Conservation (phyloP, 2,797 vertebrate species). For the Acanthurus lineatus region DNA sequence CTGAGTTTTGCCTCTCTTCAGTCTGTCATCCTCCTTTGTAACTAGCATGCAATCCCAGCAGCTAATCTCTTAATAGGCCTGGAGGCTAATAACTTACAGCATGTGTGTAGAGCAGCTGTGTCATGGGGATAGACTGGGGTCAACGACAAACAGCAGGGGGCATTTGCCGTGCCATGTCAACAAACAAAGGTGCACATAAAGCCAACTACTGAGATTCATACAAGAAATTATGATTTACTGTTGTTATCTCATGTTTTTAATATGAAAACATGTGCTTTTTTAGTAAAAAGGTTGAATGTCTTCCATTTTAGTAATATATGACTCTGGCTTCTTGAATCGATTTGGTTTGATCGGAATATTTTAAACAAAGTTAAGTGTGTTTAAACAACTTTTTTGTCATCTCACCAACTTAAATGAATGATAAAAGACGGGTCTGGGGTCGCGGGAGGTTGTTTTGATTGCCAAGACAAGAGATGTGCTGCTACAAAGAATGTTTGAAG, state of each 20-base stretch:
- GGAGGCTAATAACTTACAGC: conserved; percentile 74
- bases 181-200: conserved; percentile 13
- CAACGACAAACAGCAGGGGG: conserved; percentile 61
- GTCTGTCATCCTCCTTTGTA: conserved; percentile 45
- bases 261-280: not conserved
- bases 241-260: not conserved
- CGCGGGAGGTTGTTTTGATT: conserved; percentile 45
- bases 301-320: not conserved
- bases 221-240: not conserved
- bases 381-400: not conserved
- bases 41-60: conserved; percentile 58
- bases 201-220: not conserved
- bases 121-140: conserved; percentile 71
- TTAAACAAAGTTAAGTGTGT: not conserved
- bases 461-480: conserved; percentile 44
- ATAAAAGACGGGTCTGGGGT: conserved; percentile 25
- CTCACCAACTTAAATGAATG: not conserved
- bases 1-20: conserved; percentile 36
- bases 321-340: not conserved
- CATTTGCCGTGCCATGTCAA: conserved; percentile 45
- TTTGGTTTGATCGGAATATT: conserved; percentile 23
- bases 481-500: conserved; percentile 47
- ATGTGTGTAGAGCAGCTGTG: conserved; percentile 63
- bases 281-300: not conserved
- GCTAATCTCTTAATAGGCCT: conserved; percentile 84